Conservation (phyloP, 2,113 vertebrate genomes). For the Ammospiza caudacuta region DNA sequence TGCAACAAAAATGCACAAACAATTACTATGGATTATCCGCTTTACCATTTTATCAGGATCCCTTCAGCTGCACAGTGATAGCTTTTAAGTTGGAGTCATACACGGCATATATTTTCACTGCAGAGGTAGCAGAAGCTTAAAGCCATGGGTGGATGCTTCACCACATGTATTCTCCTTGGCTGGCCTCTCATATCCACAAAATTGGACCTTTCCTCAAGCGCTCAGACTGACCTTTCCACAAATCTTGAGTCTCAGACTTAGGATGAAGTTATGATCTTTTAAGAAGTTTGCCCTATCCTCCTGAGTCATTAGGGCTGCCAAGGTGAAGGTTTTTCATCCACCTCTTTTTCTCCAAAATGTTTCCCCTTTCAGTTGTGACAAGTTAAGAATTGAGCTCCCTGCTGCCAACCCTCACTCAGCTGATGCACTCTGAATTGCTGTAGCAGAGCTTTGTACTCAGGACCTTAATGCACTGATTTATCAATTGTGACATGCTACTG, state of each 20-base stretch:
- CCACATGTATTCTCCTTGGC: rapidly evolving
- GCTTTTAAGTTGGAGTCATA: not conserved
- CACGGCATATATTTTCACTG: not conserved
- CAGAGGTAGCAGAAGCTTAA: not conserved
- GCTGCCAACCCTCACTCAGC: not conserved
- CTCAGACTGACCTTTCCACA: not conserved
- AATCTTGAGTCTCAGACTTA: not conserved
- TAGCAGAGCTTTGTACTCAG: not conserved
- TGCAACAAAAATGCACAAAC: not conserved
- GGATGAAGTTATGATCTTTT: not conserved
- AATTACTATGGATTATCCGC: not conserved
- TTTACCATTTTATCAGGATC: not conserved
- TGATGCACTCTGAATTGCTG: not conserved
- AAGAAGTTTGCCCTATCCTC: not conserved
- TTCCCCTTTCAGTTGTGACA: not conserved
- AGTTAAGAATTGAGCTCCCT: not conserved
- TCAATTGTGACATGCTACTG: not conserved
- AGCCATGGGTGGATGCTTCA: not conserved
- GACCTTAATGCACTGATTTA: not conserved
- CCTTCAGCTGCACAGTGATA: not conserved
- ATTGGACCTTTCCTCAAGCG: not conserved
- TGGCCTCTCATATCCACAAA: not conserved
- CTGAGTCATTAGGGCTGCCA: not conserved
- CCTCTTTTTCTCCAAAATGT: not conserved
- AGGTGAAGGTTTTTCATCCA: not conserved